These are phyloP conservation scores for Pyrocoelia pectoralis DNA, from an alignment of 2,888 invertebrate species.

Conservation along the genomic window DNA sequence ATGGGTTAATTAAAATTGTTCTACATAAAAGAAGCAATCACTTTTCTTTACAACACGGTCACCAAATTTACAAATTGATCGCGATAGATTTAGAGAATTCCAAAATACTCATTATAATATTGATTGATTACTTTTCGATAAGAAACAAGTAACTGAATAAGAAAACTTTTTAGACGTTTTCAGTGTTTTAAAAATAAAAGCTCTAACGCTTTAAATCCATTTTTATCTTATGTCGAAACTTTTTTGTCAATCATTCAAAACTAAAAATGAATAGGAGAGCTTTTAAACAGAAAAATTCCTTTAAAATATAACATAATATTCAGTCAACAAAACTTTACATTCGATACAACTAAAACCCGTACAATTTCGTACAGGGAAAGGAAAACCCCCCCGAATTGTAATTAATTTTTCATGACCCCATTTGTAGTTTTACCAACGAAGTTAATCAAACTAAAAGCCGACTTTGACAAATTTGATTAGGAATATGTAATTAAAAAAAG, in stretches of 20 bases:
- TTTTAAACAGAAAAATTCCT: neutral
- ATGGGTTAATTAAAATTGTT: neutral
- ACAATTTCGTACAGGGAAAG: too few species aligned
- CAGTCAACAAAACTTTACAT: too few species aligned
- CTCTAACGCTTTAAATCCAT: neutral
- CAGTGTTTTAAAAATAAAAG: conserved; percentile 10
- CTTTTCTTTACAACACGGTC: too few species aligned
- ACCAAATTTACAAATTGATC: neutral
- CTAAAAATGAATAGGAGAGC: neutral
- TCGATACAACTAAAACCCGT: too few species aligned
- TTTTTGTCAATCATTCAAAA: conserved; percentile 12
- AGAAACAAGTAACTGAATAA: conserved; percentile 6
- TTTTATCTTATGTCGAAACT: conserved; percentile 10
- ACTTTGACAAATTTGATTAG: neutral
- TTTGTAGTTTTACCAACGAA: neutral
- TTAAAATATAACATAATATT: too few species aligned
- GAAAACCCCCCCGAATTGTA: neutral
- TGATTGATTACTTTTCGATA: conserved; percentile 12
- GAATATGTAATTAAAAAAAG: neutral
- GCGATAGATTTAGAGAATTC: neutral
- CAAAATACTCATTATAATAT: neutral
- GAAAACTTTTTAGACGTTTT: conserved; percentile 2
- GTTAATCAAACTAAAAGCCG: neutral
- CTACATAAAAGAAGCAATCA: too few species aligned
- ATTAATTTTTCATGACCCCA: neutral